Base-by-base conservation (phyloP, 2,113 vertebrate species). In the Trematocara unimaculatum region DNA sequence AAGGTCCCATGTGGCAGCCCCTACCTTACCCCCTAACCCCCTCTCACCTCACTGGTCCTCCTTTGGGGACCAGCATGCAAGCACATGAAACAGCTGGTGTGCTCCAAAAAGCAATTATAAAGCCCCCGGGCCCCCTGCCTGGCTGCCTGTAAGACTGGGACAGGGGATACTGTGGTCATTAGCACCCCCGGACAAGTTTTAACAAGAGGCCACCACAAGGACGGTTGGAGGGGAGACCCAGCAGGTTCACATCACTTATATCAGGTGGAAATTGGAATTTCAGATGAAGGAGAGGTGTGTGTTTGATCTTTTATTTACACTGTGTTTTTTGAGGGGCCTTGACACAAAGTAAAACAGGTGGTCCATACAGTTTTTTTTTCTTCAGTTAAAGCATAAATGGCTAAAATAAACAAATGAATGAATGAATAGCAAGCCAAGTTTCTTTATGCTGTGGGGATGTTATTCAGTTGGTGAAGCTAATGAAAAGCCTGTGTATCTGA, bases 1-100 rank as follows among this genome's bases (percentile, higher is more conserved):
- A 14, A 56, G n/a, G 54, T 77, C 77, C 42, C 88, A 84, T 90
- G 91, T 87, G 90, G 74, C 55, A 54, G 13, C 79, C 72, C 62
- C 79, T 51, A 8, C 33, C 38, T 64, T 17, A 33, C 15, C 45
- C 79, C 8, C 26, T 29, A 53, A 53, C 79, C 87, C 78, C n/a
- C 51, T 10, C 60, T 74, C 38, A 62, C 79, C 29, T 67, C 23
- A 56, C 70, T 33, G n/a, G 38, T 81, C 53, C 67, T 85, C 84
- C 93, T 92, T 84, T 20, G 35, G 90, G 94, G 90, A 88, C 74
- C 7, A 49, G 64, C 47, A 15, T 79, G 81, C 13, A 23, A 81
- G 77, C 74, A 84, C 74, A 85, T 83, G 90, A 92, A 89, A 93
- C 96, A 96, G 96, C 94, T 95, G 95, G 55, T 92, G 89, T 88